phyloP scores from a whole-genome alignment of 1,140 invertebrate species.

The Trachelipus rathkii region DNA sequence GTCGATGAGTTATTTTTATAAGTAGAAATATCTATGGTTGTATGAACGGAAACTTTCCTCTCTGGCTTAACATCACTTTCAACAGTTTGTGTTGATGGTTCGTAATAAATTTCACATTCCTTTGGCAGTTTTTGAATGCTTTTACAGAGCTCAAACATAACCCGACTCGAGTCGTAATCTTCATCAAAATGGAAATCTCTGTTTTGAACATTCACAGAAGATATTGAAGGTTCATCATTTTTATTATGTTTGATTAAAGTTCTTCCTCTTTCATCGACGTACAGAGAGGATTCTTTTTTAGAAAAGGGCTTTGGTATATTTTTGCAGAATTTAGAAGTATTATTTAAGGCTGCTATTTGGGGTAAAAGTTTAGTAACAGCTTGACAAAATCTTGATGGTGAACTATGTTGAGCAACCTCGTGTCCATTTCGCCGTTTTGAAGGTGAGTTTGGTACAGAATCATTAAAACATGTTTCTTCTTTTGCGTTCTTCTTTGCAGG shows the following conservation, averaged over 20 bases:
- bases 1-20: background rate
- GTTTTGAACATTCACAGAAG: background rate
- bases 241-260: background rate
- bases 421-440: background rate
- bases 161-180: background rate
- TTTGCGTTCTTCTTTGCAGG: background rate
- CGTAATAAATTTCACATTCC: background rate
- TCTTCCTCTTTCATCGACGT: background rate
- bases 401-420: background rate
- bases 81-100: background rate
- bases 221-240: background rate
- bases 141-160: background rate
- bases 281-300: background rate
- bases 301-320: background rate
- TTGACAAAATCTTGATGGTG: background rate
- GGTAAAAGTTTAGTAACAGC: conserved; percentile 3
- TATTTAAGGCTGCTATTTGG: background rate
- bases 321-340: background rate
- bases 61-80: background rate
- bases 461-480: background rate
- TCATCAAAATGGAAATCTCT: background rate
- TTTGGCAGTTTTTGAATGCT: conserved; percentile 1
- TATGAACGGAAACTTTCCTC: background rate
- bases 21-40: background rate
- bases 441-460: background rate